Evolutionary conservation across 1,140 invertebrate species (phyloP).

Genomic region (Lerema accius): DNA sequence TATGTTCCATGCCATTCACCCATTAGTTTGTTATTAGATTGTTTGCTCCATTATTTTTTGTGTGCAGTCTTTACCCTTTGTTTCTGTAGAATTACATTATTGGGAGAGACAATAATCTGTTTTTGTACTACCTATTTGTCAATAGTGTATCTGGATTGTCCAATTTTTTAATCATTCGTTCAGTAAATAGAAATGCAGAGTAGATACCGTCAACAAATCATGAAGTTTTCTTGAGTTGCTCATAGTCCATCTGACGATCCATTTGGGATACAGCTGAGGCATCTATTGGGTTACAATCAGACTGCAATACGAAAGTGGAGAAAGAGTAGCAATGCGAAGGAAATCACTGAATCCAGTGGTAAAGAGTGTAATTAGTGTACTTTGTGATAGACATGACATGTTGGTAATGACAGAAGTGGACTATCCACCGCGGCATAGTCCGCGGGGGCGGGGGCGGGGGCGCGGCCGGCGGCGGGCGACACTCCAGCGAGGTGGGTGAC

Average conservation of each 20-base stretch:
- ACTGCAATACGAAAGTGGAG: too few relatives aligned
- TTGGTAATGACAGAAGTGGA: conserved; percentile 87
- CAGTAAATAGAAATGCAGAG: conserved; percentile 78
- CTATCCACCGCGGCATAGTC: conserved; percentile 89
- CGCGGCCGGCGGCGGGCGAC: conserved; percentile 74
- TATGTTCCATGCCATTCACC: conserved; percentile 79
- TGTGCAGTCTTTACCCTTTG: conserved; percentile 42
- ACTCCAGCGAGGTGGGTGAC: conserved; percentile 71
- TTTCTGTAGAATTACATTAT: conserved; percentile 37
- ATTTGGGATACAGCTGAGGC: background rate
- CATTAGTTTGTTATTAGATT: conserved; percentile 28
- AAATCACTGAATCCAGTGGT: background rate
- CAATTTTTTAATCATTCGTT: conserved; percentile 51
- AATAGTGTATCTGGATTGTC: conserved; percentile 78
- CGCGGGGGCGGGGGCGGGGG: conserved; percentile 88
- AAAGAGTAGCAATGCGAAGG: too few relatives aligned
- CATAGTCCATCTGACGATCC: conserved; percentile 6
- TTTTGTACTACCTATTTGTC: conserved; percentile 41
- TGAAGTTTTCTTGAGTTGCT: conserved; percentile 6
- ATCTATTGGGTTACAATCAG: background rate
- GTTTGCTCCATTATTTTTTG: conserved; percentile 40
- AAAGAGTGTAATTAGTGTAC: too few relatives aligned
- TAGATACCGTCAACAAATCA: conserved; percentile 35
- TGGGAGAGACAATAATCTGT: conserved; percentile 30
- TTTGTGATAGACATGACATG: conserved; percentile 45